phyloP scores from a whole-genome alignment of 2,797 vertebrate genomes.

The Schizothorax lantsangensis region DNA sequence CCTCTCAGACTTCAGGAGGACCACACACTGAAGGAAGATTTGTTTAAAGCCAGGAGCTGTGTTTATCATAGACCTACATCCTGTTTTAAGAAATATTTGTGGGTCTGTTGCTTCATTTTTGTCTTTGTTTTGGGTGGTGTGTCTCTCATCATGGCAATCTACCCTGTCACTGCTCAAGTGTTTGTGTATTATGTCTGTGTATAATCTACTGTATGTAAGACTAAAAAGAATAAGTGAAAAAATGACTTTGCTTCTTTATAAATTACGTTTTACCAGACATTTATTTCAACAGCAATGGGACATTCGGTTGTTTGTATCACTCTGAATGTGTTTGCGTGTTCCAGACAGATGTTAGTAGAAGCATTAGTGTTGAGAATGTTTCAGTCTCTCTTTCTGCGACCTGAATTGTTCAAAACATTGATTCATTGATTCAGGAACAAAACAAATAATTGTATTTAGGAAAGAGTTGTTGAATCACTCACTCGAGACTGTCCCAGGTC shows the following conservation, averaged over 20 bases:
- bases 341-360: not conserved
- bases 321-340: not conserved
- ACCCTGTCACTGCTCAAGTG: not conserved
- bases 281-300: not conserved
- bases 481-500: not conserved
- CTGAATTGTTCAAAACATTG: not conserved
- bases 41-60: conserved; percentile 85
- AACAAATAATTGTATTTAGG: not conserved
- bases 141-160: conserved; percentile 47
- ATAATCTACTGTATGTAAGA: not conserved
- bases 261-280: not conserved
- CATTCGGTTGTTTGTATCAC: not conserved
- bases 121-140: conserved; percentile 67
- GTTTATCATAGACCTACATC: conserved; percentile 82
- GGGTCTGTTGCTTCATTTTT: conserved; percentile 69
- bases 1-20: conserved; percentile 63
- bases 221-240: not conserved
- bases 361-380: not conserved
- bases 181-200: not conserved
- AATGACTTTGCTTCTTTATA: not conserved
- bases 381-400: not conserved
- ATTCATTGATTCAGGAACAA: not conserved
- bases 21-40: conserved; percentile 81
- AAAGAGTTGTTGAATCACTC: not conserved
- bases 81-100: conserved; percentile 83